A percentile compares a stretch with the other conserved stretches of the same genome.
These are phyloP conservation scores for Phoxinus phoxinus DNA, from an alignment of 2,113 vertebrate species.

Conservation along the genomic window DNA sequence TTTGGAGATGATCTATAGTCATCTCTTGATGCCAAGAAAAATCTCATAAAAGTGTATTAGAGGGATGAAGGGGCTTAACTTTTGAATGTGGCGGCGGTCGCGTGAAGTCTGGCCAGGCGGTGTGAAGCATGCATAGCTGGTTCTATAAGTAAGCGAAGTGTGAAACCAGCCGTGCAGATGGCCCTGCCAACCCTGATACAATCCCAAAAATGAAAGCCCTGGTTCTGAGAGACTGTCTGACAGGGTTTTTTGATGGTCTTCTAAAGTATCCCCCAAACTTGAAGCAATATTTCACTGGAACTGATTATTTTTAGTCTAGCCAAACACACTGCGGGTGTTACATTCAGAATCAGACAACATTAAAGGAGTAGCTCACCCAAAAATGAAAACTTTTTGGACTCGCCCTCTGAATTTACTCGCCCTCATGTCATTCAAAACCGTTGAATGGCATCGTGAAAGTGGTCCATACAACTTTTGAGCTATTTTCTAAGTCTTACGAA, in stretches of 20 bases:
- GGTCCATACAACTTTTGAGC: neutral
- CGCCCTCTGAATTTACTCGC: too few species aligned
- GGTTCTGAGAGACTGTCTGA: constrained; percentile 37
- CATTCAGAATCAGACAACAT: constrained; percentile 15
- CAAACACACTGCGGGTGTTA: constrained; percentile 18
- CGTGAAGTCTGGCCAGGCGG: constrained; percentile 59
- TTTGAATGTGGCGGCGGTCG: constrained; percentile 47
- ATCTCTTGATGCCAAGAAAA: constrained; percentile 59
- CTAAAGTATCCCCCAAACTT: constrained; percentile 35
- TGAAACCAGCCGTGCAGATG: constrained; percentile 52
- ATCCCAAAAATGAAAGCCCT: constrained; percentile 40
- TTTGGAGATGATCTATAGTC: constrained; percentile 52
- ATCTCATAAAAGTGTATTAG: constrained; percentile 60
- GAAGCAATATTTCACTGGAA: constrained; percentile 20
- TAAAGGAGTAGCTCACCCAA: neutral
- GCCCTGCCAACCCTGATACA: constrained; percentile 26
- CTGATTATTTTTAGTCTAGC: neutral
- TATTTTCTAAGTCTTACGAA: neutral
- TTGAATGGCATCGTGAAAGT: neutral
- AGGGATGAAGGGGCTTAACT: constrained; percentile 46
- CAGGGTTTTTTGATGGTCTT: constrained; percentile 32
- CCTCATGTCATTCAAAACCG: neutral
- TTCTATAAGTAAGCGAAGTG: constrained; percentile 49
- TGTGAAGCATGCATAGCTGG: constrained; percentile 42
- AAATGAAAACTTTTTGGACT: neutral